These are phyloP conservation scores for Rhopilema esculentum DNA, from an alignment of 30 jellyfish, hydroid and myxozoan genomes.

Conservation along the genomic window DNA sequence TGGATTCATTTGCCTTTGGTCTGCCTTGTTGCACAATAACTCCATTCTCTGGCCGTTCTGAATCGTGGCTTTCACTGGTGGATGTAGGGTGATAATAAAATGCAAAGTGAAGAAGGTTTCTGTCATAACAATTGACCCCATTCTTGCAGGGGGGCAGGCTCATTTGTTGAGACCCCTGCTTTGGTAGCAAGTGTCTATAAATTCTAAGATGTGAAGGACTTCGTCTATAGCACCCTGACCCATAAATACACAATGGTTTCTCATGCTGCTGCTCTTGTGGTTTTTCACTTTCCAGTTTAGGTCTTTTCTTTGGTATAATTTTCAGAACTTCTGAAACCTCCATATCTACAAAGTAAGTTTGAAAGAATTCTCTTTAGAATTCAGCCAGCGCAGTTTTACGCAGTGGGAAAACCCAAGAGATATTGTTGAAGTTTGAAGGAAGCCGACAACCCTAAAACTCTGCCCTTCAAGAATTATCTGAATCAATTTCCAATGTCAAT, in stretches of 20 bases:
- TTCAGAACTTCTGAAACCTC: background rate
- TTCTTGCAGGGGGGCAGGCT: conserved; percentile 66
- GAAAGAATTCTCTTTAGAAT: no score
- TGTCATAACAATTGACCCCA: conserved; percentile 61
- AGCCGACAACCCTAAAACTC: no score
- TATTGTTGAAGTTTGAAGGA: no score
- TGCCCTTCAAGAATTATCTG: no score
- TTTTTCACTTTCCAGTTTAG: no score
- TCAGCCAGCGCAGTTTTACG: no score
- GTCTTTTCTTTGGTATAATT: background rate
- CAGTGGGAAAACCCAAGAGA: no score
- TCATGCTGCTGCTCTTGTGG: background rate
- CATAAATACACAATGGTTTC: conserved; percentile 41
- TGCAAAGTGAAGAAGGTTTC: conserved; percentile 75
- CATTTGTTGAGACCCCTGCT: background rate
- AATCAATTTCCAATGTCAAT: no score
- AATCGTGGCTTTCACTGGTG: background rate
- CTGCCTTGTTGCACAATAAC: background rate
- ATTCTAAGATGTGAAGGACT: conserved; percentile 33
- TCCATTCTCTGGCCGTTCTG: background rate
- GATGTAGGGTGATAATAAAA: conserved; percentile 61
- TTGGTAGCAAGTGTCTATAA: conserved; percentile 28
- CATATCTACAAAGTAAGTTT: background rate
- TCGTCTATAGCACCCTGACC: conserved; percentile 51
- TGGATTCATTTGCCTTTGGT: background rate